Evolutionary conservation across 2,888 invertebrate species (phyloP).

Genomic region (Atrina japonica): DNA sequence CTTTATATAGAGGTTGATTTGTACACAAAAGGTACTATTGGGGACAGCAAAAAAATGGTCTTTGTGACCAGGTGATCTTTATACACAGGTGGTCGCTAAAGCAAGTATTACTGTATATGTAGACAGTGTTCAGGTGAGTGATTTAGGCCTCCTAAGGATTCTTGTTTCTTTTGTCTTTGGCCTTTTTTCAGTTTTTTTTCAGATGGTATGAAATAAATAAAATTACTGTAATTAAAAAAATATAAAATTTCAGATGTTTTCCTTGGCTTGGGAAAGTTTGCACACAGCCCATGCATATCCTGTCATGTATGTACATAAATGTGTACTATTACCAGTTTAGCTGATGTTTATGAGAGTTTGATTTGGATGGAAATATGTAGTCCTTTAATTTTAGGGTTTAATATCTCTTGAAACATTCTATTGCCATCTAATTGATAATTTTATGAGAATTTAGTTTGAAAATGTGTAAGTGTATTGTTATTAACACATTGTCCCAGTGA

Average conservation of each 20-base stretch:
- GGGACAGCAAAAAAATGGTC: no score
- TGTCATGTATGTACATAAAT: background rate
- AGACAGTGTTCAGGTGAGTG: no score
- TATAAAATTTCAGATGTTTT: background rate
- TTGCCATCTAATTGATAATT: slow-evolving; percentile 20
- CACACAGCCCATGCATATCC: background rate
- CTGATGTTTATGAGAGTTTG: slow-evolving; percentile 31
- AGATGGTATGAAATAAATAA: no score
- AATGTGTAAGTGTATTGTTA: background rate
- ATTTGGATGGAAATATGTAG: slow-evolving; percentile 24
- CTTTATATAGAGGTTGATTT: no score
- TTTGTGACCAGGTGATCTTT: no score
- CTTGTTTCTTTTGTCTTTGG: no score
- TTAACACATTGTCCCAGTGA: background rate
- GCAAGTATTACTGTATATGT: no score
- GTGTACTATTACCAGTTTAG: slow-evolving; percentile 22
- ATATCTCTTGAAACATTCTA: slow-evolving; percentile 21
- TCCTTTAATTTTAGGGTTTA: slow-evolving; percentile 14
- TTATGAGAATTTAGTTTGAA: slow-evolving; percentile 14
- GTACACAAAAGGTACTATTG: no score
- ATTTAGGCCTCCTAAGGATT: no score
- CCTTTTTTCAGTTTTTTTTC: no score
- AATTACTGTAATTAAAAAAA: background rate
- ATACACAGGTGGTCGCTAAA: no score
- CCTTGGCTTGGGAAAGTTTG: no score